Conservation (phyloP, 2,797 vertebrate genomes). For the Molossus alvarezi region DNA sequence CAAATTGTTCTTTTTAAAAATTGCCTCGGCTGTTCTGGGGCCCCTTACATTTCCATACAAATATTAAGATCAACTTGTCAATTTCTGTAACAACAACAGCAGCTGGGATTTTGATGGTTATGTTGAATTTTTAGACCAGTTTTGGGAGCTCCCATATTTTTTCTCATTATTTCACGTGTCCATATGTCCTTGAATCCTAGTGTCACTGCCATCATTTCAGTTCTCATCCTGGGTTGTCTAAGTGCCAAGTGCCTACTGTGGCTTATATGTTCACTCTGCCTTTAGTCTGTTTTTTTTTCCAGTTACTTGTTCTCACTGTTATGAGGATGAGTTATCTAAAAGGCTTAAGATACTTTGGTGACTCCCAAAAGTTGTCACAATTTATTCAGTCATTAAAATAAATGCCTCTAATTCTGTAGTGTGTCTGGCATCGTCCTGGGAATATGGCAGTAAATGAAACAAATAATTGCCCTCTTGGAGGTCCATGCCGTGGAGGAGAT, state of each 20-base stretch:
- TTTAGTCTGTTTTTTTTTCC: neutral
- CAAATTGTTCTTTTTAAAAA: neutral
- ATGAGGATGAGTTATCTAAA: neutral
- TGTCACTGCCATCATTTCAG: neutral
- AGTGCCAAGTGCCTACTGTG: neutral
- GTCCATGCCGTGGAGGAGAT: neutral
- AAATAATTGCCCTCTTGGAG: neutral
- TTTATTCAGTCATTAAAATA: neutral
- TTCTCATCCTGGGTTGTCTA: neutral
- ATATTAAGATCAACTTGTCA: neutral
- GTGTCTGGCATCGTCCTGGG: neutral
- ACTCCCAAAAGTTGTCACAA: neutral
- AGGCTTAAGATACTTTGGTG: neutral
- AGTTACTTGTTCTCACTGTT: neutral
- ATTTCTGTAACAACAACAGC: neutral
- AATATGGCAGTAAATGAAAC: neutral
- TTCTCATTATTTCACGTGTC: neutral
- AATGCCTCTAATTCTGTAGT: constrained; percentile 16
- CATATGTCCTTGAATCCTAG: neutral
- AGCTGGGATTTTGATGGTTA: neutral
- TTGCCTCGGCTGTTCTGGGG: neutral
- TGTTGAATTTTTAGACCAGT: neutral
- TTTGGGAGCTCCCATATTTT: neutral
- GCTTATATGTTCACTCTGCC: neutral
- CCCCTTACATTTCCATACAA: neutral